A percentile compares a stretch with the other conserved stretches of the same genome.
phyloP scores from a whole-genome alignment of 2,888 invertebrate genomes.

The Coenonympha glycerion region DNA sequence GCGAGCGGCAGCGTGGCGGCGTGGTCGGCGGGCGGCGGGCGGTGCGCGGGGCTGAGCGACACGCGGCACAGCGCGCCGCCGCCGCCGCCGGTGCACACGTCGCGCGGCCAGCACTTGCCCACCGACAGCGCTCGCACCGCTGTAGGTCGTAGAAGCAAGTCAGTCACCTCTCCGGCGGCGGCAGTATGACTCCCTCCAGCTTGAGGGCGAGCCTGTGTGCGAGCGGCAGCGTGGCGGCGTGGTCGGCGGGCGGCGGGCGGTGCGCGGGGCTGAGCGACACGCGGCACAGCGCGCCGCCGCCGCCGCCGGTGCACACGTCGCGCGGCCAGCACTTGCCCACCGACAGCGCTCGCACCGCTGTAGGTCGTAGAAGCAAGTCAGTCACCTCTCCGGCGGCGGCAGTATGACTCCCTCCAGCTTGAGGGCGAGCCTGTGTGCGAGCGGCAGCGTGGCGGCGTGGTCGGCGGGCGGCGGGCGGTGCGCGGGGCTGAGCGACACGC shows the following conservation, averaged over 20 bases:
- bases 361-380: too few relatives aligned
- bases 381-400: slow-evolving; percentile 59
- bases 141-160: too few relatives aligned
- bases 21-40: slow-evolving; percentile 81
- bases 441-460: slow-evolving; percentile 87
- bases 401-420: slow-evolving; percentile 94
- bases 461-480: slow-evolving; percentile 79
- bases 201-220: slow-evolving; percentile 79
- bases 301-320: slow-evolving; percentile 35
- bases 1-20: slow-evolving; percentile 89
- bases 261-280: slow-evolving; percentile 72
- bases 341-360: too few relatives aligned
- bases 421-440: slow-evolving; percentile 89
- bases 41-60: too few relatives aligned
- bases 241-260: slow-evolving; percentile 63
- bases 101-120: too few relatives aligned
- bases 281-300: slow-evolving; percentile 45
- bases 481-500: slow-evolving; percentile 46
- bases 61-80: too few relatives aligned
- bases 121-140: slow-evolving; percentile 74
- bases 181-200: too few relatives aligned
- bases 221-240: slow-evolving; percentile 51
- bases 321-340: too few relatives aligned
- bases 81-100: too few relatives aligned
- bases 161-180: too few relatives aligned